These are phyloP conservation scores for Cyrtonyx montezumae DNA, from an alignment of 2,113 vertebrate species.

Conservation along the genomic window DNA sequence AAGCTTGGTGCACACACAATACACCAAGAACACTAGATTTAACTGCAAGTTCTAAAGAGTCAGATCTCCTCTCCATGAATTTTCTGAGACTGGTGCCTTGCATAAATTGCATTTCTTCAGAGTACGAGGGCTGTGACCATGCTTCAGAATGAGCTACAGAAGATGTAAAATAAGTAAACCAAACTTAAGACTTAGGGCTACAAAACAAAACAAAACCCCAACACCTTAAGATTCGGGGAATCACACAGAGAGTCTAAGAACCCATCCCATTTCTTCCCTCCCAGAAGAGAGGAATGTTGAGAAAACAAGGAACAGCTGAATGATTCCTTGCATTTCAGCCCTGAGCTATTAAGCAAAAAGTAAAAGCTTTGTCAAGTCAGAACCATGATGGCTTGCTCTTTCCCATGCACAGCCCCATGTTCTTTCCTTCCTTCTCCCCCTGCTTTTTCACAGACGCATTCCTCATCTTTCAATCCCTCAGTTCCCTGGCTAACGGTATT, in stretches of 20 bases:
- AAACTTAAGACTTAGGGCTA: not conserved
- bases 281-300: not conserved
- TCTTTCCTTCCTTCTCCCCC: not conserved
- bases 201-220: not conserved
- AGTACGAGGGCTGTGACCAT: not conserved
- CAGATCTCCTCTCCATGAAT: not conserved
- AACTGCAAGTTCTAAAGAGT: not conserved
- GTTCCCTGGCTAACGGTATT: not conserved
- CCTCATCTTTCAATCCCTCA: not conserved
- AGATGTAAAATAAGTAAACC: not conserved
- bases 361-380: not conserved
- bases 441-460: not conserved
- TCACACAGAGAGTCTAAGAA: not conserved
- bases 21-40: not conserved
- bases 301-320: not conserved
- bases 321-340: not conserved
- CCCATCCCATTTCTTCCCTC: not conserved
- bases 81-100: not conserved
- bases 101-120: not conserved
- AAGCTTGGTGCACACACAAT: not conserved
- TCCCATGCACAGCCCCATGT: rapidly evolving
- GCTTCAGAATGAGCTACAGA: not conserved
- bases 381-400: not conserved
- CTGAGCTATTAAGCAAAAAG: not conserved
- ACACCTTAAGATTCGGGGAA: not conserved